Evolutionary conservation across 2,888 invertebrate species (phyloP).

Genomic region (Catocala fraxini): DNA sequence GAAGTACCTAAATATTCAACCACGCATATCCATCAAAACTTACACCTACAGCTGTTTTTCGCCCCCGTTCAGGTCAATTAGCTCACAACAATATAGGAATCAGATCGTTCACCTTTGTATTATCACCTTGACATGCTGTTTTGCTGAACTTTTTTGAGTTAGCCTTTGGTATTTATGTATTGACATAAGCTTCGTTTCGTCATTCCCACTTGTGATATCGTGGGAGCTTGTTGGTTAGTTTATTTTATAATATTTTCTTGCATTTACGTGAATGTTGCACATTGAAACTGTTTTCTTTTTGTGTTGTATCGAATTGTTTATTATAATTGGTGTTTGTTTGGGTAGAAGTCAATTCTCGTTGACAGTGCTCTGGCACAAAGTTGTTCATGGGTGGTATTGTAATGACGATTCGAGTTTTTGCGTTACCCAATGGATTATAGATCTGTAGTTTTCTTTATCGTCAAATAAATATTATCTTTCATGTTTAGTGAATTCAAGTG

Average conservation of each 20-base stretch:
- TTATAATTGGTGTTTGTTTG: not conserved
- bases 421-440: no score
- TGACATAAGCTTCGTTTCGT: conserved; percentile 36
- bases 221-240: conserved; percentile 30
- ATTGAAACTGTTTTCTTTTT: not conserved
- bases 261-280: no score
- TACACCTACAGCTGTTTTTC: conserved; percentile 24
- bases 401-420: no score
- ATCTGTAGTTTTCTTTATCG: no score
- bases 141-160: conserved; percentile 39
- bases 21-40: conserved; percentile 12
- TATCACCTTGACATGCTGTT: conserved; percentile 50
- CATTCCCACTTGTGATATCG: conserved; percentile 38
- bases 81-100: conserved; percentile 27
- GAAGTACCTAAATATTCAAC: not conserved
- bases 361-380: no score
- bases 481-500: no score
- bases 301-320: not conserved
- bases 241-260: not conserved
- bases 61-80: conserved; percentile 35
- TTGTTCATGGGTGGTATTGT: no score
- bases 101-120: conserved; percentile 37
- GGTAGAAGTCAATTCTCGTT: no score
- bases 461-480: no score
- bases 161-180: conserved; percentile 43